A percentile compares a stretch with the other conserved stretches of the same genome.
Evolutionary conservation across 2,113 vertebrate genomes (phyloP).

Genomic region (Bos javanicus): DNA sequence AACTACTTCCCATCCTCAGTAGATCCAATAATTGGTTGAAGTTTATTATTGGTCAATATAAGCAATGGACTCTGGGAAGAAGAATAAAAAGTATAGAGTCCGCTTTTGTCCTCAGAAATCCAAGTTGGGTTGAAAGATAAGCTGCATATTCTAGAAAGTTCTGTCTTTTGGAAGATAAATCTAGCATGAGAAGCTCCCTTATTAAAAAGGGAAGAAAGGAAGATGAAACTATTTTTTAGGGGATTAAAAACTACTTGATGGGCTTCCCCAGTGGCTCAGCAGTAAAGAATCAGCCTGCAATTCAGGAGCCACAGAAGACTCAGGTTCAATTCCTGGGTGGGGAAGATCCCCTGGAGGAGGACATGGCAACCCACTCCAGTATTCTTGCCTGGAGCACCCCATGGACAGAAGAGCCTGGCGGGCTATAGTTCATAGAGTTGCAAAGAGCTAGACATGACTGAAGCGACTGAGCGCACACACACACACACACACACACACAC

Average conservation of each 20-base stretch:
- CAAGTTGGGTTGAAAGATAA: neutral
- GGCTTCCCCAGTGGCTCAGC: neutral
- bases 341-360: neutral
- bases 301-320: neutral
- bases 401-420: neutral
- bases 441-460: neutral
- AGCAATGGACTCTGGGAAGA: neutral
- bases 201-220: neutral
- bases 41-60: neutral
- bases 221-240: neutral
- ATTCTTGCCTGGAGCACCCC: neutral
- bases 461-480: neutral
- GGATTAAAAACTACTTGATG: neutral
- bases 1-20: neutral
- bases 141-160: neutral
- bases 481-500: no score
- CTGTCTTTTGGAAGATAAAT: neutral
- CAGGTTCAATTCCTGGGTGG: neutral
- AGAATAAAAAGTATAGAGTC: rapidly evolving
- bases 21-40: rapidly evolving
- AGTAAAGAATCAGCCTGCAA: neutral
- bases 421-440: neutral
- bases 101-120: neutral
- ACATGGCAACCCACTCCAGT: neutral
- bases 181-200: neutral